Percentiles rank a stretch among this genome's conserved stretches.
These are phyloP conservation scores for Hedychridium roseum DNA, from an alignment of 2,888 invertebrate species.

Conservation along the genomic window DNA sequence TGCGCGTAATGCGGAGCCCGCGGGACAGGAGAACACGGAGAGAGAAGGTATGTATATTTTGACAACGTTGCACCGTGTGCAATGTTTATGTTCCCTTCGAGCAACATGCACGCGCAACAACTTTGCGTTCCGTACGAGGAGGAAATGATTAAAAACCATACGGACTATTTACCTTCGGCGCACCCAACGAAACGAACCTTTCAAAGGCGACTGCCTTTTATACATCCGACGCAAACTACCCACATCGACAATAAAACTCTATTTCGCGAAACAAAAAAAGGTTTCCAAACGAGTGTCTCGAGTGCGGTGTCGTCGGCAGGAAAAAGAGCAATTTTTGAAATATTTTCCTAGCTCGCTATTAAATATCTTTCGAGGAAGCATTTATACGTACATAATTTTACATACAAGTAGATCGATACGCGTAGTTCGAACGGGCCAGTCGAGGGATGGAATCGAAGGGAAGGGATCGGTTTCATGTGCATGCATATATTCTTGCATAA, in stretches of 20 bases:
- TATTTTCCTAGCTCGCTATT: too few species aligned
- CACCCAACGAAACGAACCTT: constrained; percentile 31
- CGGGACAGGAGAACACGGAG: constrained; percentile 34
- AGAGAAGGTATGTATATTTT: constrained; percentile 46
- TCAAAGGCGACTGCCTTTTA: constrained; percentile 30
- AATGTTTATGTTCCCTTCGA: constrained; percentile 47
- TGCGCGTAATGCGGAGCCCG: constrained; percentile 48
- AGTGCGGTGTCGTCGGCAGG: too few species aligned
- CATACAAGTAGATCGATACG: constrained; percentile 28
- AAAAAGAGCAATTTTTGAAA: too few species aligned
- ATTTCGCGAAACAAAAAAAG: too few species aligned
- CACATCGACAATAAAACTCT: too few species aligned
- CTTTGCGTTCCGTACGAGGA: constrained; percentile 35
- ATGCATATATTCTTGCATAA: constrained; percentile 61
- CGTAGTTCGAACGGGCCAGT: constrained; percentile 11
- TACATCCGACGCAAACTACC: too few species aligned
- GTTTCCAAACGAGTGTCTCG: too few species aligned
- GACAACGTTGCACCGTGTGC: constrained; percentile 44
- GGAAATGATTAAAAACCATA: constrained; percentile 43
- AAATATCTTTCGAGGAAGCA: constrained; percentile 5
- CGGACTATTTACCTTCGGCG: constrained; percentile 40
- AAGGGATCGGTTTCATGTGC: constrained; percentile 36
- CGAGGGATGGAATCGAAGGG: constrained; percentile 20
- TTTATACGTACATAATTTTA: constrained; percentile 40
- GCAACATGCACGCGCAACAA: constrained; percentile 44